Evolutionary conservation across 2,888 invertebrate genomes (phyloP).

Genomic region (Drosophila planitibia): DNA sequence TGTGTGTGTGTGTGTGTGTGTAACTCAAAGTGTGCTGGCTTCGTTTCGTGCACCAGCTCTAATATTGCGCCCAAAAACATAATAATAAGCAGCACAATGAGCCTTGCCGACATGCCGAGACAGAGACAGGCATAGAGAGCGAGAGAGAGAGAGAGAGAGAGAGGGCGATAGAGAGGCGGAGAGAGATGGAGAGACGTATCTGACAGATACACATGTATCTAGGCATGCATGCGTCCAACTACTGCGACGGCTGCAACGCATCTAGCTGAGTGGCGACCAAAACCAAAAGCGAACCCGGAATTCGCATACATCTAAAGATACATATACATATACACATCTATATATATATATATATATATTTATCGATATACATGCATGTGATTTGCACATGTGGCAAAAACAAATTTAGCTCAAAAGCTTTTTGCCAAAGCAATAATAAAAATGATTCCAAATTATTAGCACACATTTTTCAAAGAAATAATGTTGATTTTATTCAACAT

Average conservation of each 20-base stretch:
- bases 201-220: conserved; percentile 48
- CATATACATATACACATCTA: not conserved
- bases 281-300: conserved; percentile 31
- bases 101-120: conserved; percentile 17
- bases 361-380: not conserved
- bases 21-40: conserved; percentile 44
- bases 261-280: conserved; percentile 18
- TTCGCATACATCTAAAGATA: conserved; percentile 22
- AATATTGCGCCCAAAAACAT: conserved; percentile 66
- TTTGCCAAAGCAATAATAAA: not conserved
- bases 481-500: not conserved
- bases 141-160: not conserved
- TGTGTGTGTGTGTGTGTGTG: conserved; percentile 5
- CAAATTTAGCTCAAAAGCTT: not conserved
- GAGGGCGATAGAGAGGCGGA: not conserved
- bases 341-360: not conserved
- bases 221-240: conserved; percentile 23
- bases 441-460: not conserved
- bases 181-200: conserved; percentile 29
- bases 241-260: conserved; percentile 30
- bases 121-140: not conserved
- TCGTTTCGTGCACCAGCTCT: conserved; percentile 70
- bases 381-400: conserved; percentile 1
- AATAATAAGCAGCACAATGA: conserved; percentile 49
- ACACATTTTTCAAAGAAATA: not conserved